Evolutionary conservation across 2,113 vertebrate species (phyloP), one percentile per base, ranked within the genome.

Genomic region (Passerina amoena): DNA sequence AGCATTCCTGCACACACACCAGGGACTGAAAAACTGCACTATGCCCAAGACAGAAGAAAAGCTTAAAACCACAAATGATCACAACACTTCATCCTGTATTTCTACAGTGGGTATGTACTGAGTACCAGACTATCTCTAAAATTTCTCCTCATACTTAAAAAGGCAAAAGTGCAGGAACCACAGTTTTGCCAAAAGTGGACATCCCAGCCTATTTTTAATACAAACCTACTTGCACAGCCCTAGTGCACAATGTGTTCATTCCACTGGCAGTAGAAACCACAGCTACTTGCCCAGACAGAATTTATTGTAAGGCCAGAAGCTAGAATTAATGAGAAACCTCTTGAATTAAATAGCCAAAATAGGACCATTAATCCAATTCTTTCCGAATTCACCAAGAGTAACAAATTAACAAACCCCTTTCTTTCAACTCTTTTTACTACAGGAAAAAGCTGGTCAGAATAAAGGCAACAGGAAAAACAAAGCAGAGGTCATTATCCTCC

Each of bases 251-350:
- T 50, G 44, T 82, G 71, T 89, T 92, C 82, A 82, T 59, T 95
- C 80, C 64, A 54, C 12, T 80, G 71, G 90, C 83, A 96, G 76
- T 1, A 81, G 61, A 71, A 91, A 88, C 61, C 63, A 92, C 47
- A 93, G 79, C 65, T 88, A 65, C 89, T 91, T 94, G 88, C 92
- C 92, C 82, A 96, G 92, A 91, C 86, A 95, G 71, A 82, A 94
- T 88, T 81, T 92, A 94, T 56, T 87, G 71, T 38, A 91, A 11
- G 72, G 86, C 11, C 86, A 95, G 95, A 95, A 95, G 40, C 40
- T 86, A 93, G 70, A 97, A 92, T 95, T 95, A 91, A 87, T 87
- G 61, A 93, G 84, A 95, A 87, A 11, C 19, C 77, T 73, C 60
- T 96, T 88, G 80, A 93, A 94, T 88, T 70, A 96, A 77, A 73